Evolutionary conservation across 2,888 invertebrate genomes (phyloP).

Genomic region (Apocheima hispidaria): DNA sequence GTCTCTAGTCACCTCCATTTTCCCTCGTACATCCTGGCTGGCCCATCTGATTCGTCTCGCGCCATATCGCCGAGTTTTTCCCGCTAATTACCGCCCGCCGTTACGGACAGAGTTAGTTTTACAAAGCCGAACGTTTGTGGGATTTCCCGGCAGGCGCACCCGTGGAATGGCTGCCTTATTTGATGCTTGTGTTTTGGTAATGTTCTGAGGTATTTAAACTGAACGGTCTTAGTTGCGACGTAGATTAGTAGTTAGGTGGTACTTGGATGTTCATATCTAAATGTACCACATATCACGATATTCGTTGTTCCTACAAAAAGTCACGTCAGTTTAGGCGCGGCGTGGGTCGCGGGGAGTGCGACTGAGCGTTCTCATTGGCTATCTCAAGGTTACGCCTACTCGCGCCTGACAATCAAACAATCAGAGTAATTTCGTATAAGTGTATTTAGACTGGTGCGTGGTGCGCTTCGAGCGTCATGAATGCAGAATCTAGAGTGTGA

Average conservation of each 20-base stretch:
- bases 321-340: too few relatives aligned
- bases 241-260: not conserved
- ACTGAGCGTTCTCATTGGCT: too few relatives aligned
- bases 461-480: too few relatives aligned
- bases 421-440: too few relatives aligned
- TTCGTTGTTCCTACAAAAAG: too few relatives aligned
- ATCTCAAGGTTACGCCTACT: too few relatives aligned
- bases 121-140: conserved; percentile 49
- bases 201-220: conserved; percentile 20
- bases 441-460: too few relatives aligned
- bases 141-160: conserved; percentile 41
- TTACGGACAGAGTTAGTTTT: conserved; percentile 53
- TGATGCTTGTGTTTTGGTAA: conserved; percentile 27
- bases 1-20: conserved; percentile 8
- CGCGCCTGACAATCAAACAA: too few relatives aligned
- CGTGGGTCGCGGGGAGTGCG: too few relatives aligned
- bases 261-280: not conserved
- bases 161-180: conserved; percentile 34
- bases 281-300: too few relatives aligned
- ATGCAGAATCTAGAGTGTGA: too few relatives aligned
- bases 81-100: conserved; percentile 65
- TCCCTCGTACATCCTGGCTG: conserved; percentile 27
- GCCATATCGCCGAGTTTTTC: conserved; percentile 74
- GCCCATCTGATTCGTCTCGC: conserved; percentile 64
- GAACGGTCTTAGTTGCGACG: conserved; percentile 9